Conservation (phyloP, 2,888 invertebrate genomes). For the Rhingia campestris region DNA sequence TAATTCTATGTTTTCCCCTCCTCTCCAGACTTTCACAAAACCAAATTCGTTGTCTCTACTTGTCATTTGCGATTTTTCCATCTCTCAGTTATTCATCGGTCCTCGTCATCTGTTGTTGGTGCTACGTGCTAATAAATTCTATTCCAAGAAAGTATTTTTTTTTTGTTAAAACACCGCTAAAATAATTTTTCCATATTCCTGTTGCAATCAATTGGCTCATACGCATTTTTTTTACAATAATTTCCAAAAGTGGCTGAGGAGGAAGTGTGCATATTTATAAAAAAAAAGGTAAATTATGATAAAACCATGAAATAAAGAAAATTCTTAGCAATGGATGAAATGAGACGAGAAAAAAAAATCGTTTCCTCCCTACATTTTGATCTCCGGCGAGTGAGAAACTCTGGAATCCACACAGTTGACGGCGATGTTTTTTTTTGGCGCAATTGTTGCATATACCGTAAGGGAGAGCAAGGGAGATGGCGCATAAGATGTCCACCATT, state of each 20-base stretch:
- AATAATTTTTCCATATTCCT: background rate
- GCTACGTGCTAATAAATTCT: background rate
- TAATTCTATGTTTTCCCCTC: constrained; percentile 54
- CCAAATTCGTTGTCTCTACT: constrained; percentile 20
- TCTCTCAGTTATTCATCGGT: constrained; percentile 62
- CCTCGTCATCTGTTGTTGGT: constrained; percentile 42
- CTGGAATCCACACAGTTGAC: constrained; percentile 48
- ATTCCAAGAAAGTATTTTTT: background rate
- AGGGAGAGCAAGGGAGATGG: constrained; percentile 59
- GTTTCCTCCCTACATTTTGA: constrained; percentile 11
- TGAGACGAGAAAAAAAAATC: constrained; percentile 12
- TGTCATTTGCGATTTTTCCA: constrained; percentile 48
- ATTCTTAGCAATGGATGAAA: background rate
- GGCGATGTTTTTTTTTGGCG: constrained; percentile 70
- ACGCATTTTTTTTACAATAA: too few relatives aligned
- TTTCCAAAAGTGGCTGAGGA: too few relatives aligned
- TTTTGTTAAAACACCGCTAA: constrained; percentile 9
- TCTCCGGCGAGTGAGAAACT: constrained; percentile 42
- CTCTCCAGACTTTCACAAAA: constrained; percentile 41
- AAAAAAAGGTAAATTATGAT: constrained; percentile 24
- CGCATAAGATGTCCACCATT: constrained; percentile 39
- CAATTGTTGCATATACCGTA: constrained; percentile 72
- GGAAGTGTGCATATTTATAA: background rate
- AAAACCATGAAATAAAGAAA: background rate
- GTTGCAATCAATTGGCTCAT: background rate